Evolutionary conservation across 2,797 vertebrate genomes (phyloP).

Genomic region (Pangasius sanitwongsei): DNA sequence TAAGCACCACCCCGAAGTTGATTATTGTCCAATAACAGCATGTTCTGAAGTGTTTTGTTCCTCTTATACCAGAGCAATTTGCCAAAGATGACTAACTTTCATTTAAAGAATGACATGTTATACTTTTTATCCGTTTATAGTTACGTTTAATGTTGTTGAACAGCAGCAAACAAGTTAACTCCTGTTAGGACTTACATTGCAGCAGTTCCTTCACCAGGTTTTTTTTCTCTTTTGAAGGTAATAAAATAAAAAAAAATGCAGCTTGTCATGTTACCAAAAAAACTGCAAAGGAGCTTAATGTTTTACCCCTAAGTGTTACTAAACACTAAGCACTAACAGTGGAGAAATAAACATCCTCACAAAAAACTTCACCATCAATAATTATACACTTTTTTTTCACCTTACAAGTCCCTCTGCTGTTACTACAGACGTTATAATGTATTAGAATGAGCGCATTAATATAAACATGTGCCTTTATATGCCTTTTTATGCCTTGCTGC

Average conservation of each 20-base stretch:
- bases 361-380: not conserved
- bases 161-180: not conserved
- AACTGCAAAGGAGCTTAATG: not conserved
- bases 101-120: not conserved
- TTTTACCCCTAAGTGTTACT: not conserved
- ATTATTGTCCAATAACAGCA: not conserved
- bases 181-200: not conserved
- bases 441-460: not conserved
- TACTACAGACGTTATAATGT: not conserved
- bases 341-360: not conserved
- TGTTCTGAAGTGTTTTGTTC: not conserved
- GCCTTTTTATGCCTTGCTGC: not conserved
- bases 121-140: not conserved
- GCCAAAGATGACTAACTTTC: not conserved
- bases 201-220: not conserved
- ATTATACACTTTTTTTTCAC: not conserved
- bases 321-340: not conserved
- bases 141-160: not conserved
- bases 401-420: not conserved
- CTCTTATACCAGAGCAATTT: not conserved
- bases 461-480: not conserved
- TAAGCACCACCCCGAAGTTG: not conserved
- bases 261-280: not conserved
- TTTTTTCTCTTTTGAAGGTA: not conserved
- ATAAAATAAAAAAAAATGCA: not conserved